These are phyloP conservation scores for Aplocera efformata DNA, from an alignment of 2,888 invertebrate genomes.

Conservation along the genomic window DNA sequence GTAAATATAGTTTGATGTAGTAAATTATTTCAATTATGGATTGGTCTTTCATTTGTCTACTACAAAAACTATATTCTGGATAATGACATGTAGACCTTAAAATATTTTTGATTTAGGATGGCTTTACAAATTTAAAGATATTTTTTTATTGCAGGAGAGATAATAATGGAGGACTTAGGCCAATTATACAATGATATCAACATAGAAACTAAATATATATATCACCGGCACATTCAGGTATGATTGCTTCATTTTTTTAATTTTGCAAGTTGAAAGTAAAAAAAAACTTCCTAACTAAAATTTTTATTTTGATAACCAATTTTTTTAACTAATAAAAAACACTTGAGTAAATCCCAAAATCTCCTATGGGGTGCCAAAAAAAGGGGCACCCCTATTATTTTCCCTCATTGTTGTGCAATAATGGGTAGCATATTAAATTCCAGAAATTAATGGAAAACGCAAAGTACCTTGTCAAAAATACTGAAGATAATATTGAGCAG, in stretches of 20 bases:
- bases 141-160: slow-evolving; percentile 32
- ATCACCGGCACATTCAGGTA: slow-evolving; percentile 51
- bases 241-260: not conserved
- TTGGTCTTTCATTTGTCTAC: slow-evolving; percentile 50
- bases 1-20: slow-evolving; percentile 68
- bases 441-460: slow-evolving; percentile 51
- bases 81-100: slow-evolving; percentile 5
- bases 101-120: too few species aligned
- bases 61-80: not conserved
- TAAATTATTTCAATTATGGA: slow-evolving; percentile 52
- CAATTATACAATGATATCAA: slow-evolving; percentile 19
- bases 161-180: slow-evolving; percentile 41
- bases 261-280: too few species aligned
- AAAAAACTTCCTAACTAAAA: too few species aligned
- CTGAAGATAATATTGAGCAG: slow-evolving; percentile 23
- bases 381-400: too few species aligned
- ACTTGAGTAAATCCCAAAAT: too few species aligned
- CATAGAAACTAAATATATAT: slow-evolving; percentile 17
- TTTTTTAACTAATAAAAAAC: too few species aligned
- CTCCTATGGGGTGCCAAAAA: too few species aligned
- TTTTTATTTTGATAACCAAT: too few species aligned
- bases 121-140: slow-evolving; percentile 1
- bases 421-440: slow-evolving; percentile 26
- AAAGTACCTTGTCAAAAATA: slow-evolving; percentile 31
- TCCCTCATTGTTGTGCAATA: too few species aligned